Percentiles rank a stretch among this genome's conserved stretches.
Conservation (phyloP, 2,888 invertebrate species). For the Meta bourneti region DNA sequence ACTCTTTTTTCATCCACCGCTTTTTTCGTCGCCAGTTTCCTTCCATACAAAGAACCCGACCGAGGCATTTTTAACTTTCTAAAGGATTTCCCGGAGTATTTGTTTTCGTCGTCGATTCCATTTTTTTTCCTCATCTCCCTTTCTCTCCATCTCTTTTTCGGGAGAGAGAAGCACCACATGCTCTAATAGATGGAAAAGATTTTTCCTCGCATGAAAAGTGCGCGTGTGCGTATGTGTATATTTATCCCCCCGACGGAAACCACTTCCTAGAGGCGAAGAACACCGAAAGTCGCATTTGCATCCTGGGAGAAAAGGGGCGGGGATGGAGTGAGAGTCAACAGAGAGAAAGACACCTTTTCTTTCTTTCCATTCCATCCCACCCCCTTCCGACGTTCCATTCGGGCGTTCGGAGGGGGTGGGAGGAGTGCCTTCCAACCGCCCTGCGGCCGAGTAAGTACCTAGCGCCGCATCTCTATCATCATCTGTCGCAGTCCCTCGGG, state of each 20-base stretch:
- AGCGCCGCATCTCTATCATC: slow-evolving; percentile 52
- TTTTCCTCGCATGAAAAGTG: slow-evolving; percentile 44
- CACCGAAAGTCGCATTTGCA: slow-evolving; percentile 59
- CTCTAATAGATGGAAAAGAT: slow-evolving; percentile 73
- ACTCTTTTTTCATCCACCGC: slow-evolving; percentile 8
- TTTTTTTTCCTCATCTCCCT: slow-evolving; percentile 1
- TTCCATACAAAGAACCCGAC: slow-evolving; percentile 43
- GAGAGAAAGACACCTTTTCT: slow-evolving; percentile 65
- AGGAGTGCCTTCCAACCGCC: slow-evolving; percentile 45
- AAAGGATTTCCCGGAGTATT: slow-evolving; percentile 49
- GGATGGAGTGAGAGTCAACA: slow-evolving; percentile 58
- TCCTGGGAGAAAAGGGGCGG: slow-evolving; percentile 26
- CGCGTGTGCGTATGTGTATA: slow-evolving; percentile 32
- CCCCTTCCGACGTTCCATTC: no score
- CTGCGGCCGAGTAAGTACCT: slow-evolving; percentile 64
- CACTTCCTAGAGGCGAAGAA: slow-evolving; percentile 53
- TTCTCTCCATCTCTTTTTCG: slow-evolving; percentile 37
- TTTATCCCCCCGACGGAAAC: slow-evolving; percentile 25
- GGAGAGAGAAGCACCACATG: slow-evolving; percentile 41
- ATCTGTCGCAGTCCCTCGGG: slow-evolving; percentile 69
- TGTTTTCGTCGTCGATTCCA: slow-evolving; percentile 53
- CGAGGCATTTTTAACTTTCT: slow-evolving; percentile 70
- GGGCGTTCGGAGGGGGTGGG: slow-evolving; percentile 37
- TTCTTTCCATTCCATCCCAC: slow-evolving; percentile 46
- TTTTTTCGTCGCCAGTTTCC: slow-evolving; percentile 13